Evolutionary conservation across 2,113 vertebrate genomes (phyloP), one percentile per base, ranked within the genome.

Genomic region (Burhinus bistriatus): DNA sequence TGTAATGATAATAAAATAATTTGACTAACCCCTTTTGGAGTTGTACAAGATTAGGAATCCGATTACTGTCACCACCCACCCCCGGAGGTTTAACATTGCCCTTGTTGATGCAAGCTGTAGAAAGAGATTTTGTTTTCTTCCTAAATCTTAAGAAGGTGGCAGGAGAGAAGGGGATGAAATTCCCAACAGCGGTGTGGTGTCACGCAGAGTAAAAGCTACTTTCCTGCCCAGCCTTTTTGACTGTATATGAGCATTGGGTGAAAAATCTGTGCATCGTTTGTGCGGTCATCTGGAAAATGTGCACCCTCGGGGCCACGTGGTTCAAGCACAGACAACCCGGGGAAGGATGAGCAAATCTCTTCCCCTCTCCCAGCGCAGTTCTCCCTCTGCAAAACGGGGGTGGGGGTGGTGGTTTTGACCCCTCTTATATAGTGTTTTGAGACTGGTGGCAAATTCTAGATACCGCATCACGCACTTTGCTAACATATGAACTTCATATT

Each of bases 161-260:
- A 45, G 54, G 44, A 65, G 68, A 51, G 52, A 57, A 70, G 15
- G 15, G 34, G 42, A 9, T 55, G 32, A 45, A 71, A 52, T 71
- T 72, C 66, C 44, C 26, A 23, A 3, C 1, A 1, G 38, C 2
- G 1, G 13, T 16, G 61, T 11, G 34, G n/a, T 25, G 32, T 62
- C 64, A 64, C 34, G 13, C 20, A 10, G 25, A 87, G 36, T 19
- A 36, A 65, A 77, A 71, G 27, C 6, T 44, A 27, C 36, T 83
- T 83, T 47, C 9, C 57, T 29, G 45, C 8, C 1, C 0, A 42
- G 45, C 8, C 15, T 27, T 62, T 83, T 16, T 40, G 52, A 23
- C 8, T 25, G 8, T 25, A 2, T 30, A 3, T 17, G 51, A 77
- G n/a, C 22, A 71, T 17, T 6, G 27, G 47, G 10, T 62, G 71